Conservation (phyloP, 2,797 vertebrate genomes). For the Valencia hispanica region DNA sequence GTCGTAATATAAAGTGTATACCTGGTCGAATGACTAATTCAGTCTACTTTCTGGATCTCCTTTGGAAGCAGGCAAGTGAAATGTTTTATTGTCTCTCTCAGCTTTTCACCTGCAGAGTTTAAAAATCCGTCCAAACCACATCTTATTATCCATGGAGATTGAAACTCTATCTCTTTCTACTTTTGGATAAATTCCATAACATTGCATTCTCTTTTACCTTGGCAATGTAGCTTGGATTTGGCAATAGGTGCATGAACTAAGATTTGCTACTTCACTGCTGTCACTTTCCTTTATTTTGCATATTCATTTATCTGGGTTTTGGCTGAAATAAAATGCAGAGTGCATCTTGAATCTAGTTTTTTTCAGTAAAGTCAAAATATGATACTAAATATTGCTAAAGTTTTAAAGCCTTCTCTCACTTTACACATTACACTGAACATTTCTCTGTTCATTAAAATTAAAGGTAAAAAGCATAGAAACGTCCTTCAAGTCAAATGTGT, state of each 20-base stretch:
- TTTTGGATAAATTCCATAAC: constrained; percentile 57
- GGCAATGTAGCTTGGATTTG: constrained; percentile 17
- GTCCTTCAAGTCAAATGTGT: constrained; percentile 25
- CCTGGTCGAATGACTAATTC: constrained; percentile 20
- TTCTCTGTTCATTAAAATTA: constrained; percentile 10
- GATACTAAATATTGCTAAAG: not conserved
- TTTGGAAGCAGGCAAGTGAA: constrained; percentile 23
- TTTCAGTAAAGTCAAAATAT: not conserved
- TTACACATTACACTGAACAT: constrained; percentile 17
- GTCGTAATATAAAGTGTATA: constrained; percentile 13
- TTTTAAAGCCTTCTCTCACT: not conserved
- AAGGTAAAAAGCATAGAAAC: constrained; percentile 37
- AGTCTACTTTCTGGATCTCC: constrained; percentile 18
- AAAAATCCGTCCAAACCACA: constrained; percentile 42
- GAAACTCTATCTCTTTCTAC: constrained; percentile 39
- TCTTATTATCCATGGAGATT: constrained; percentile 64
- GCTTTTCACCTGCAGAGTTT: constrained; percentile 42
- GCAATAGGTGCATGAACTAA: constrained; percentile 31
- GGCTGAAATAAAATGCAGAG: not conserved
- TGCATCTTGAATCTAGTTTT: not conserved
- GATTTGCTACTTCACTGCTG: constrained; percentile 5
- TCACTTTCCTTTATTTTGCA: not conserved
- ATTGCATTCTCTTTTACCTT: constrained; percentile 57
- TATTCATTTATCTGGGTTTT: not conserved
- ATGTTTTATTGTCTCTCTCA: constrained; percentile 34